Evolutionary conservation across 2,888 invertebrate genomes (phyloP), one percentile per base, ranked within the genome.

Genomic region (Cactoblastis cactorum): DNA sequence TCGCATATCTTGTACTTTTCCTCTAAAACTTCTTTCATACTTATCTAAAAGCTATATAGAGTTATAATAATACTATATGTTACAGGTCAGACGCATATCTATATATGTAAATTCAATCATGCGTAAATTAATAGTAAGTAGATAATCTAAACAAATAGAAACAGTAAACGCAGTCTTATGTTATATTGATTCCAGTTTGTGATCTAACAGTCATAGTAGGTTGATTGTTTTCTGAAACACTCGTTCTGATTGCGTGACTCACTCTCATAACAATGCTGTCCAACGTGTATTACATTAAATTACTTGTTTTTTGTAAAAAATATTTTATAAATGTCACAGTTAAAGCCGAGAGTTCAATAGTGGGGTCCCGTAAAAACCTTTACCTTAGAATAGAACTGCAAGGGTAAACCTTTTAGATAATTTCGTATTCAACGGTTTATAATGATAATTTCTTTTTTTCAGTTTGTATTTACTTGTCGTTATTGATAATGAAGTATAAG

Each of bases 141-240:
- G n/a, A n/a, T 9, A 4, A 28, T 9, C 8, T 3, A 6, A 28
- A 3, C 3, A 28, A 37, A n/a, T n/a, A n/a, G n/a, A 45, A 37
- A 11, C 18, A 35, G 17, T 53, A 48, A 55, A 15, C 3, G n/a
- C 37, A 0, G 9, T 50, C 45, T 51, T 35, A 37, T 11, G 15
- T 35, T 37, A 37, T 37, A 37, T 58, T 60, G 57, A 48, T 48
- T 48, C 47, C 35, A 35, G 37, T 37, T 43, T 15, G 37, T 48
- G 24, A 37, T 37, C 28, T 37, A 48, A 48, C 12, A 48, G 37
- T 48, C 9, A 48, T 17, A 48, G 37, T 48, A 3, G 24, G 37
- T 19, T 46, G 18, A 46, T 38, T 48, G 28, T 35, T 48, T 24
- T 48, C 35, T 28, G 47, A 38, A 37, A 24, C 47, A 48, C 47